Conservation (phyloP, 2,888 invertebrate species). For the Sphecodes monilicornis region DNA sequence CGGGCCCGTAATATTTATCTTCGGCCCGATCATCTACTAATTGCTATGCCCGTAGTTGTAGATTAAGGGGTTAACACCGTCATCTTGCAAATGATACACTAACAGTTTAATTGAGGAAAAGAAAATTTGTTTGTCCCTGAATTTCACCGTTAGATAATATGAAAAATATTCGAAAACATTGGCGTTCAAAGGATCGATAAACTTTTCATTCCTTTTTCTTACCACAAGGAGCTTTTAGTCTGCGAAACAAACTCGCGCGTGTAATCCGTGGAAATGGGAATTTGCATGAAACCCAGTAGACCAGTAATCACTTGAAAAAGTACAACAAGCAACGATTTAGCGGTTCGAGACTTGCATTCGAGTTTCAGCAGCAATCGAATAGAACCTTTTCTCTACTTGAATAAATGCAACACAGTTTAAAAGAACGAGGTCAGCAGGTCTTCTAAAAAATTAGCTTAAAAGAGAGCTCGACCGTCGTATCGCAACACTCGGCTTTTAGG, state of each 20-base stretch:
- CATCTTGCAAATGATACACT: no score
- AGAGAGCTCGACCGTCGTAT: no score
- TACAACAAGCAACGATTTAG: background rate
- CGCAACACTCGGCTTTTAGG: background rate
- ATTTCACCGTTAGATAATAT: background rate
- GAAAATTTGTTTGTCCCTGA: background rate
- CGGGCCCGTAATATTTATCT: no score
- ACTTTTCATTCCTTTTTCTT: background rate
- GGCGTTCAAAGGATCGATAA: background rate
- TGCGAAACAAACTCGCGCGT: background rate
- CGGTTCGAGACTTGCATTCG: background rate
- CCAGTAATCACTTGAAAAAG: background rate
- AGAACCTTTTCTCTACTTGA: background rate
- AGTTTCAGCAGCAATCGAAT: background rate
- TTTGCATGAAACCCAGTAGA: background rate
- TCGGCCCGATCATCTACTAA: no score
- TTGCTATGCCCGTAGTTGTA: no score
- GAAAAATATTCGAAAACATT: background rate
- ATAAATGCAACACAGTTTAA: background rate
- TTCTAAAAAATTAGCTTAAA: background rate
- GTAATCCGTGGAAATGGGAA: background rate
- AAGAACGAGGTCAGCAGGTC: background rate
- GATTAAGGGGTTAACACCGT: no score
- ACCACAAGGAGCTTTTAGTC: background rate
- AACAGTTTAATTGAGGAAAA: no score